Percentiles rank a stretch among this genome's conserved stretches.
These are phyloP conservation scores for Apogon hyalosoma DNA, from an alignment of 2,797 vertebrate species.

Conservation along the genomic window DNA sequence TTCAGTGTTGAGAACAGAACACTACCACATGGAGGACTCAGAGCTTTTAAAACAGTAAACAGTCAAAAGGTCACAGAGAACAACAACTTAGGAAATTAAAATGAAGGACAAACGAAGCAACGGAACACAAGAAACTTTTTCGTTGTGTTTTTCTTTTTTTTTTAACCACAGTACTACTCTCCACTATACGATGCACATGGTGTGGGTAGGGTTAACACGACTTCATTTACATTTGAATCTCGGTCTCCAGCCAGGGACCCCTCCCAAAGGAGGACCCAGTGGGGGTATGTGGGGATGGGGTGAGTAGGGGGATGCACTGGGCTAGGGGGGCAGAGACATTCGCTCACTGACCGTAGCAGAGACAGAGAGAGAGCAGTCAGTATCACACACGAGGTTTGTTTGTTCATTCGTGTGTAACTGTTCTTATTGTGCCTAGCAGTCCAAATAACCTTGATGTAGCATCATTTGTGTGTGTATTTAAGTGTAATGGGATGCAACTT, in stretches of 20 bases:
- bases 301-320: constrained; percentile 81
- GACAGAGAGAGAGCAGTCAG: constrained; percentile 65
- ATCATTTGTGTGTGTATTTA: constrained; percentile 14
- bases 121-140: constrained; percentile 62
- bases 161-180: constrained; percentile 82
- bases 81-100: constrained; percentile 61
- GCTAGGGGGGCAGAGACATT: constrained; percentile 87
- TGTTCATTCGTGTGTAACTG: constrained; percentile 21
- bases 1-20: constrained; percentile 78
- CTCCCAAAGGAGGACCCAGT: constrained; percentile 88
- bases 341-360: constrained; percentile 72
- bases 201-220: constrained; percentile 83
- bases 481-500: constrained; percentile 38
- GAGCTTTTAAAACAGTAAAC: constrained; percentile 54
- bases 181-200: constrained; percentile 84
- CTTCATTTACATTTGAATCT: constrained; percentile 84
- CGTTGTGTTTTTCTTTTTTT: constrained; percentile 22
- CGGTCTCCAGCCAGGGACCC: constrained; percentile 88
- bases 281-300: constrained; percentile 65
- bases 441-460: constrained; percentile 23
- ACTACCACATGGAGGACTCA: constrained; percentile 39
- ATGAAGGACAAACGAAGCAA: constrained; percentile 63
- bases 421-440: constrained; percentile 30
- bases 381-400: constrained; percentile 6
- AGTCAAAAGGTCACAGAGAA: constrained; percentile 58